Evolutionary conservation across 2,113 vertebrate genomes (phyloP).

Genomic region (Rafetus swinhoei): DNA sequence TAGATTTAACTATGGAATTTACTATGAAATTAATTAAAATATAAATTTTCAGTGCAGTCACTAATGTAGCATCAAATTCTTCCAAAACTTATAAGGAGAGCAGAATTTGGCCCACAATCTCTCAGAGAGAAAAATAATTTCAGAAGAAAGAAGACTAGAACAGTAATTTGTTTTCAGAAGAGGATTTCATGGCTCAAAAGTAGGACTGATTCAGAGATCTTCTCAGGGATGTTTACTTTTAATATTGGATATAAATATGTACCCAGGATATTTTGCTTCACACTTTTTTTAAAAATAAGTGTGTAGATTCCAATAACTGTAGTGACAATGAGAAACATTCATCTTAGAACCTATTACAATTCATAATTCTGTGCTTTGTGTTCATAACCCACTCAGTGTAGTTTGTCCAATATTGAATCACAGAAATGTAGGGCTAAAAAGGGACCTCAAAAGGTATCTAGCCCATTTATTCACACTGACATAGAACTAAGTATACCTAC

Average conservation of each 20-base stretch:
- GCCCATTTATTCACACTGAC: not conserved
- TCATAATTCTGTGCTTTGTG: constrained; percentile 10
- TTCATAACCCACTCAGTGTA: not conserved
- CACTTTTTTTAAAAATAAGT: constrained; percentile 25
- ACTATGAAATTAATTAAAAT: not conserved
- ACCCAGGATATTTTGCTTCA: constrained; percentile 1
- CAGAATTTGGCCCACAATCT: not conserved
- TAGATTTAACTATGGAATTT: not conserved
- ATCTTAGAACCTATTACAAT: not conserved
- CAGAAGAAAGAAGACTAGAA: constrained; percentile 28
- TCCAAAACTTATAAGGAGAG: not conserved
- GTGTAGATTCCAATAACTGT: not conserved
- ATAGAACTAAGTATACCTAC: not conserved
- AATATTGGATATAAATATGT: constrained; percentile 50
- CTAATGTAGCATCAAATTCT: not conserved
- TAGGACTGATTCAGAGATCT: constrained; percentile 16
- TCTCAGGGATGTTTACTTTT: constrained; percentile 34
- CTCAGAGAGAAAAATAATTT: constrained; percentile 39
- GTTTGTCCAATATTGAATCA: constrained; percentile 1
- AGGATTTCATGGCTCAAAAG: constrained; percentile 23
- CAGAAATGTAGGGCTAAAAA: not conserved
- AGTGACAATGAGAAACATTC: not conserved
- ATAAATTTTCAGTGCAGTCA: not conserved
- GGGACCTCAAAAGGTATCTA: not conserved
- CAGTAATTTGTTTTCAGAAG: constrained; percentile 40